A percentile compares a stretch with the other conserved stretches of the same genome.
phyloP scores from a whole-genome alignment of 2,113 vertebrate genomes.

The Percopsis transmontana region DNA sequence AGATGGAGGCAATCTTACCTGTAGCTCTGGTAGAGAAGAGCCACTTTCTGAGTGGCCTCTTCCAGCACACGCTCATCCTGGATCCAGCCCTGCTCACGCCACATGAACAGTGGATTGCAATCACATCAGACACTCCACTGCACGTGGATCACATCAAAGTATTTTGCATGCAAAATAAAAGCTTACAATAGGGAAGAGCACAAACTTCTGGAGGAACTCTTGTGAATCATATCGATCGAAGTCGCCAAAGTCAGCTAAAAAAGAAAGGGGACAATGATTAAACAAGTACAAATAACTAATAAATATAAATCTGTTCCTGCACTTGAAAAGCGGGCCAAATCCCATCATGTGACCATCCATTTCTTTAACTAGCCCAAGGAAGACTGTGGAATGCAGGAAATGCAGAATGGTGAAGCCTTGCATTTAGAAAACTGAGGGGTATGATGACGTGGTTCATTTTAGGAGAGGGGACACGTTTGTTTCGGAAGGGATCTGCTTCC shows the following conservation, averaged over 20 bases:
- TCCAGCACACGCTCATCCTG: constrained; percentile 95
- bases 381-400: constrained; percentile 35
- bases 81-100: constrained; percentile 86
- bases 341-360: neutral
- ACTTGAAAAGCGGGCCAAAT: constrained; percentile 5
- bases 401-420: constrained; percentile 30
- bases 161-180: neutral
- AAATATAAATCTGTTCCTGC: neutral
- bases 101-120: neutral
- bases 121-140: neutral
- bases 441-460: constrained; percentile 56
- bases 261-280: constrained; percentile 5
- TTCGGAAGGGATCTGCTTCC: constrained; percentile 49
- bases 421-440: constrained; percentile 23
- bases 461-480: constrained; percentile 51
- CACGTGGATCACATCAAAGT: neutral
- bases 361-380: constrained; percentile 16
- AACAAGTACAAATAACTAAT: neutral
- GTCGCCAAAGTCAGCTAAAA: constrained; percentile 95
- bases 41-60: constrained; percentile 96
- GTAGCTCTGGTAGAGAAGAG: constrained; percentile 91
- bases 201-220: constrained; percentile 96
- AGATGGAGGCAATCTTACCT: constrained; percentile 75
- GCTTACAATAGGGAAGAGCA: constrained; percentile 95
- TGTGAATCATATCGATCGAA: constrained; percentile 96